These are phyloP conservation scores for Brachyptera risi DNA, from an alignment of 2,888 invertebrate genomes.

Conservation along the genomic window DNA sequence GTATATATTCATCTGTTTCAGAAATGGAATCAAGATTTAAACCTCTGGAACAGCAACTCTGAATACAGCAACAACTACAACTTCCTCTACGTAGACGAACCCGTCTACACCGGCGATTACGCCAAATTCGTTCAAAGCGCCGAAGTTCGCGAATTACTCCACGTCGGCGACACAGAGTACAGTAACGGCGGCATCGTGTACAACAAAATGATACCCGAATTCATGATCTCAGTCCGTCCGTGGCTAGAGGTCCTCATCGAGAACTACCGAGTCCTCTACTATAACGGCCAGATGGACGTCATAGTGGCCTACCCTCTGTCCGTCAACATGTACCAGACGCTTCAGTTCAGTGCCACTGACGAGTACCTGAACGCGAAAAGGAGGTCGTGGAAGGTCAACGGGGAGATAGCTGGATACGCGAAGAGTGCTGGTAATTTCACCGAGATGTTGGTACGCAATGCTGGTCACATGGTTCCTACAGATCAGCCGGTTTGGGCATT, in stretches of 20 bases:
- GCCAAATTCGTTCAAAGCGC: conserved; percentile 45
- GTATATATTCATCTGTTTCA: no score
- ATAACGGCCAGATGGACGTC: conserved; percentile 48
- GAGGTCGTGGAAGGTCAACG: conserved; percentile 39
- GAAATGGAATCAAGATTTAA: conserved; percentile 20
- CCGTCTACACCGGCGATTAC: conserved; percentile 17
- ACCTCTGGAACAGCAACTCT: conserved; percentile 38
- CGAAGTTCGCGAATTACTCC: conserved; percentile 49
- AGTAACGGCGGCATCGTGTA: conserved; percentile 52
- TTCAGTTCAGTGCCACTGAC: conserved; percentile 41
- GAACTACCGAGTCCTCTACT: conserved; percentile 44
- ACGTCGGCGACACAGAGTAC: conserved; percentile 52
- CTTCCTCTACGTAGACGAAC: conserved; percentile 44
- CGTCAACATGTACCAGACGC: conserved; percentile 42
- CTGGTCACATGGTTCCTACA: conserved; percentile 44
- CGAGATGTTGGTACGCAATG: conserved; percentile 39
- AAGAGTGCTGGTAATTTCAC: conserved; percentile 35
- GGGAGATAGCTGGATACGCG: conserved; percentile 6
- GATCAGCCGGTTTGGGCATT: conserved; percentile 43
- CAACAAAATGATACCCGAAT: conserved; percentile 50
- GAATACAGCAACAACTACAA: conserved; percentile 51
- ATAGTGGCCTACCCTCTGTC: conserved; percentile 46
- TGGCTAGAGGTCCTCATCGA: conserved; percentile 54
- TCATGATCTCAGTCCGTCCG: conserved; percentile 55
- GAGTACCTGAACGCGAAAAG: conserved; percentile 39